Conservation (phyloP, 2,113 vertebrate species). For the Atrichornis clamosus region DNA sequence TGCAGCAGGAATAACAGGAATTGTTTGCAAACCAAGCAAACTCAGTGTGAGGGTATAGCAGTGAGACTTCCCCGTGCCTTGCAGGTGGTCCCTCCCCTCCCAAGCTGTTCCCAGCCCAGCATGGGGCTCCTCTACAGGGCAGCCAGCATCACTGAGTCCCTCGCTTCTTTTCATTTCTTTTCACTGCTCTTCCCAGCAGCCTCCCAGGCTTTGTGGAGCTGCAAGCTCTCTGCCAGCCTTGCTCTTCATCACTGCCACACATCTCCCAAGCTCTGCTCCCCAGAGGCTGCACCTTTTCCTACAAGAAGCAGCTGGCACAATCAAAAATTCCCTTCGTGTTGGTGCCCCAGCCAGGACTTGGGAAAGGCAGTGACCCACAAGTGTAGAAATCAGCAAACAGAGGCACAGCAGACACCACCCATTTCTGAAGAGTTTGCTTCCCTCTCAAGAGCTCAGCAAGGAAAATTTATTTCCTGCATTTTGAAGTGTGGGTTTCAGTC, state of each 20-base stretch:
- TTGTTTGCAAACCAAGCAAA: not conserved
- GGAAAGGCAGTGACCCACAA: not conserved
- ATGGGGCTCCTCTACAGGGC: not conserved
- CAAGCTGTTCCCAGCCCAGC: not conserved
- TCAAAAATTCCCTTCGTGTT: not conserved
- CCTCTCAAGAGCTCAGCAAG: not conserved
- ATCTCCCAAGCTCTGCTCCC: not conserved
- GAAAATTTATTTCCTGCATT: not conserved
- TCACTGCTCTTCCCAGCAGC: not conserved
- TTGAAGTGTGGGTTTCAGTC: not conserved
- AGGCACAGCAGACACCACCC: not conserved
- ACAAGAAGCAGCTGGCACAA: not conserved
- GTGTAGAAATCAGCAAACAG: not conserved
- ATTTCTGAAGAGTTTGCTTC: not conserved
- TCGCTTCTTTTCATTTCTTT: not conserved
- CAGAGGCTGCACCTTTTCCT: not conserved
- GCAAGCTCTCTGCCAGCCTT: not conserved
- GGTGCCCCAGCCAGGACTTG: not conserved
- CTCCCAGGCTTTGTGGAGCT: not conserved
- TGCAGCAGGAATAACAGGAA: not conserved
- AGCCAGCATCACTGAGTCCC: fast-evolving
- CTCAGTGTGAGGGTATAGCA: not conserved
- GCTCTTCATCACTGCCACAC: not conserved
- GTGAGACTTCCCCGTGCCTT: not conserved
- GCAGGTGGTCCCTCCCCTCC: not conserved